Percentiles rank a stretch among this genome's conserved stretches.
Evolutionary conservation across 2,113 vertebrate genomes (phyloP).

Genomic region (Sula dactylatra): DNA sequence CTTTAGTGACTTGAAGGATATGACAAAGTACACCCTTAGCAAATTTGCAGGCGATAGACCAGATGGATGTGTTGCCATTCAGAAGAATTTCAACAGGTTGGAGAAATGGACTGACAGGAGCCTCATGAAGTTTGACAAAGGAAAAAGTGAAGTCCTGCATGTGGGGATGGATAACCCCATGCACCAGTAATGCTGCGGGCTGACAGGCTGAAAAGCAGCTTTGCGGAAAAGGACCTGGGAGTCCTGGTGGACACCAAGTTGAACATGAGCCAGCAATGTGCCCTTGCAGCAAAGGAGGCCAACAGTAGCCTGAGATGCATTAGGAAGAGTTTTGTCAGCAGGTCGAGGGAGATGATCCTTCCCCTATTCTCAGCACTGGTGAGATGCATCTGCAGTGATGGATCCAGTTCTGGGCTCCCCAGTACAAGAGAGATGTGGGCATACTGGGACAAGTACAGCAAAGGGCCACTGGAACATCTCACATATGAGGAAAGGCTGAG

Average conservation of each 20-base stretch:
- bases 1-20: background rate
- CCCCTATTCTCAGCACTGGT: background rate
- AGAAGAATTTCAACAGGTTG: background rate
- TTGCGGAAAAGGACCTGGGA: background rate
- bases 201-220: background rate
- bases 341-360: rapidly evolving
- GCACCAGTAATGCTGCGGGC: background rate
- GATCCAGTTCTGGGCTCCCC: background rate
- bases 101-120: background rate
- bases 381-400: background rate
- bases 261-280: background rate
- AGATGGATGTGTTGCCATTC: background rate
- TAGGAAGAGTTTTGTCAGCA: background rate
- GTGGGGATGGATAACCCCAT: background rate
- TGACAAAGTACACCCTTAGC: background rate
- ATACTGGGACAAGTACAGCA: background rate
- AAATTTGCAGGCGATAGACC: background rate
- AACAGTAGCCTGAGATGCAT: background rate
- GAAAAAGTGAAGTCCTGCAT: background rate
- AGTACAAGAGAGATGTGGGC: background rate
- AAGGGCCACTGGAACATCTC: background rate
- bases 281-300: background rate
- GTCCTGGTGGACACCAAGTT: background rate
- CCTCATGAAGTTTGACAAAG: background rate
- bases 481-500: background rate